Evolutionary conservation across 2,888 invertebrate genomes (phyloP), one percentile per base, ranked within the genome.

Genomic region (Netelia melanura): DNA sequence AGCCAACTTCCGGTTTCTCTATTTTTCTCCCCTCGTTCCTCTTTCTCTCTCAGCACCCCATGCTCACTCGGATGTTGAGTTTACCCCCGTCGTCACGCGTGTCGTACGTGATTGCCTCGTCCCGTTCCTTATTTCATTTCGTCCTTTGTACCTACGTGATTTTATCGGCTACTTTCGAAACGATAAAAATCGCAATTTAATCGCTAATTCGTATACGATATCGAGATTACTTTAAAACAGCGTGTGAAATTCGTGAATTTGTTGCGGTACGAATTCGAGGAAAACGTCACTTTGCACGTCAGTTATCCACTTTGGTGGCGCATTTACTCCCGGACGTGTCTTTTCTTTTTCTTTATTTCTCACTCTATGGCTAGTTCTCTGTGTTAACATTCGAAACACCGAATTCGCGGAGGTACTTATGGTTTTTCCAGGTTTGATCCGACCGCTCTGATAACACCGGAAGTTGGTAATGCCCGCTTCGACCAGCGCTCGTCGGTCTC

Each of bases 1-100:
- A 78, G 84, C 64, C 85, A 79, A 87, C 89, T 88, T 89, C 87
- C 86, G 88, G 87, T 86, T 87, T 86, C 85, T 75, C 83, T 81
- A 67, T 48, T 68, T 65, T 65, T 61, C 62, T 52, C 21, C 67
- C 58, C 62, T 56, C 67, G 44, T 65, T 9, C 71, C 38, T 17
- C 23, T 17, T 67, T 58, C 52, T 11, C 17, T n/a, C n/a, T 58
- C 48, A 8, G 10, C 62, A 62, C 62, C 58, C 58, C 58, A 17
- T 56, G 25, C n/a, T n/a, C 25, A 23, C 10, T 30, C 30, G 30
- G 38, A 21, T n/a, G 70, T 70, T 54, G 68, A 83, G 56, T 70
- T 79, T 70, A 79, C 74, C 75, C 64, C 38, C 48, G 77, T 82
- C 74, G 58, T 79, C 68, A 62, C 64, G 64, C 11, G 23, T 14